Evolutionary conservation across 2,797 vertebrate species (phyloP).

Genomic region (Scomberomorus guttatus): DNA sequence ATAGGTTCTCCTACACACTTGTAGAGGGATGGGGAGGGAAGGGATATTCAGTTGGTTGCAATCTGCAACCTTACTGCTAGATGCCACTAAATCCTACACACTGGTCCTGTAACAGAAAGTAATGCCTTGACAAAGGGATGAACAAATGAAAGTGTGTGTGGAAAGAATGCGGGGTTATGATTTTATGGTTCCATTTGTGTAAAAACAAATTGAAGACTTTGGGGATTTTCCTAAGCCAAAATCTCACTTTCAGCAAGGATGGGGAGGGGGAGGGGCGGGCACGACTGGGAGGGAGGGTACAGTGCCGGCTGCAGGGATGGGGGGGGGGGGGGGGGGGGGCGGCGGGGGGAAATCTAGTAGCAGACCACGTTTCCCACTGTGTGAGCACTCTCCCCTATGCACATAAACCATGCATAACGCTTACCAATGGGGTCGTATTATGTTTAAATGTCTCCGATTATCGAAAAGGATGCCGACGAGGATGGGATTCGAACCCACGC

Average conservation of each 20-base stretch:
- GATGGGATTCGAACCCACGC: slow-evolving; percentile 92
- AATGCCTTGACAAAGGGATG: neutral
- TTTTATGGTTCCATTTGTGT: slow-evolving; percentile 11
- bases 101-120: neutral
- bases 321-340: no score
- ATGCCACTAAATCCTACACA: no score
- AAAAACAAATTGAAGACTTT: slow-evolving; percentile 13
- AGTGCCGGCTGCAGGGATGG: no score
- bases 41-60: no score
- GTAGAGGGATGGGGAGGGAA: no score
- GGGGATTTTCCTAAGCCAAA: neutral
- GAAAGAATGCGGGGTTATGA: slow-evolving; percentile 34
- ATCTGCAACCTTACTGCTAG: no score
- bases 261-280: rapidly evolving
- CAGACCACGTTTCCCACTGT: neutral
- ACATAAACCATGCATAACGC: rapidly evolving
- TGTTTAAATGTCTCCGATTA: neutral
- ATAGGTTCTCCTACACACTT: no score
- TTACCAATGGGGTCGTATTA: rapidly evolving
- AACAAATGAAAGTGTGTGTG: slow-evolving; percentile 5
- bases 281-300: no score
- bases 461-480: slow-evolving; percentile 80
- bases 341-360: no score
- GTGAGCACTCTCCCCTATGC: rapidly evolving
- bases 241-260: neutral